phyloP scores from a whole-genome alignment of 2,888 invertebrate species.

The Formica aserva region DNA sequence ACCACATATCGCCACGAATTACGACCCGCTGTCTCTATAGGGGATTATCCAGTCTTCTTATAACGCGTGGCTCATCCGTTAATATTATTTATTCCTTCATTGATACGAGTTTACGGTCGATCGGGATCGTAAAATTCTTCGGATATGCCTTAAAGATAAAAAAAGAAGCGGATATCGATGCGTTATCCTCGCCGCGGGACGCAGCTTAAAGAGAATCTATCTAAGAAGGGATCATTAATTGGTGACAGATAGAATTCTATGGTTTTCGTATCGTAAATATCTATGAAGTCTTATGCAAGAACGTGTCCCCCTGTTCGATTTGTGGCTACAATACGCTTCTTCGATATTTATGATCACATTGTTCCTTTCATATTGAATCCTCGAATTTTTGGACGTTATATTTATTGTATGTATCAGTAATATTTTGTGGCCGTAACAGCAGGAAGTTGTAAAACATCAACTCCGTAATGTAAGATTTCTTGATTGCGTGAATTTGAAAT shows the following conservation, averaged over 20 bases:
- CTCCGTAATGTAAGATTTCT: not conserved
- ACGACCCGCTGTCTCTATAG: constrained; percentile 49
- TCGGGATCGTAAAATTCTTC: constrained; percentile 50
- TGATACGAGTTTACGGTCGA: constrained; percentile 66
- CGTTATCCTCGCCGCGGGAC: constrained; percentile 16
- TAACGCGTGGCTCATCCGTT: constrained; percentile 22
- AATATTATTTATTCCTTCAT: constrained; percentile 66
- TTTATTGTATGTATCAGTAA: not conserved
- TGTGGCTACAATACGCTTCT: not conserved
- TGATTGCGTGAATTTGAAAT: not conserved
- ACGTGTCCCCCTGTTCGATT: not conserved
- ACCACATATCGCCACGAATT: constrained; percentile 68
- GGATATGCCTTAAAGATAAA: not conserved
- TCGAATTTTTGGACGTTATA: not conserved
- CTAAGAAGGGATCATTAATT: not conserved
- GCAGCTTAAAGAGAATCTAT: not conserved
- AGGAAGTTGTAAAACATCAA: not conserved
- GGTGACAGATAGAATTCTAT: constrained; percentile 15
- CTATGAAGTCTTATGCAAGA: constrained; percentile 3
- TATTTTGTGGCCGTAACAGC: not conserved
- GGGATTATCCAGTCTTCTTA: constrained; percentile 33
- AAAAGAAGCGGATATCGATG: constrained; percentile 18
- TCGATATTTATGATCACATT: not conserved
- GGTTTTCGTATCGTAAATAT: not conserved
- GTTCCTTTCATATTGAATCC: not conserved